Conservation (phyloP, 2,113 vertebrate species). For the Eptesicus fuscus region DNA sequence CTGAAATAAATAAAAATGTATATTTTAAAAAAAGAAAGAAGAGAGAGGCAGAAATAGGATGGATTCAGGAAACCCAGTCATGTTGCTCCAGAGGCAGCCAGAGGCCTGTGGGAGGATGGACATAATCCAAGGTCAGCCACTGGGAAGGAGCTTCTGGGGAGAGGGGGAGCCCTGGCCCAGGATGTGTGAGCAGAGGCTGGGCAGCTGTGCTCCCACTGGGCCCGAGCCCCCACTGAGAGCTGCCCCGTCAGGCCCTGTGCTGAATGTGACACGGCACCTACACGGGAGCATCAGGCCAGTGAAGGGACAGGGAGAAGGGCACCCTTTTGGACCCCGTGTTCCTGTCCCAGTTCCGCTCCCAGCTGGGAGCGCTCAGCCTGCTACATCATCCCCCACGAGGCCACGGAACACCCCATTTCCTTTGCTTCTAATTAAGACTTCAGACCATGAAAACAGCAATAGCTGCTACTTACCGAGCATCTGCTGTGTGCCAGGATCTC, state of each 20-base stretch:
- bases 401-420: neutral
- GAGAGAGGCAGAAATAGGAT: neutral
- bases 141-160: neutral
- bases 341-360: neutral
- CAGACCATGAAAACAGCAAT: neutral
- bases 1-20: too few relatives aligned
- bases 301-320: neutral
- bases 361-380: neutral
- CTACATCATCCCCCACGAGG: accelerated
- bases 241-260: neutral
- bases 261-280: neutral
- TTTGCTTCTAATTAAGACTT: neutral
- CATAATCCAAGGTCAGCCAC: neutral
- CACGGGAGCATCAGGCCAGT: neutral
- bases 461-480: neutral
- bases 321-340: neutral
- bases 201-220: accelerated
- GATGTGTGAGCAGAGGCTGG: neutral
- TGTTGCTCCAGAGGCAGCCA: neutral
- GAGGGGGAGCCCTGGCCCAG: neutral
- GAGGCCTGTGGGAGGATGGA: neutral
- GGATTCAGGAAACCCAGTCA: neutral
- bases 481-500: neutral
- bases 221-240: neutral
- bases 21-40: neutral